Conservation (phyloP, 2,797 vertebrate genomes). For the Halcyon smyrnensis region DNA sequence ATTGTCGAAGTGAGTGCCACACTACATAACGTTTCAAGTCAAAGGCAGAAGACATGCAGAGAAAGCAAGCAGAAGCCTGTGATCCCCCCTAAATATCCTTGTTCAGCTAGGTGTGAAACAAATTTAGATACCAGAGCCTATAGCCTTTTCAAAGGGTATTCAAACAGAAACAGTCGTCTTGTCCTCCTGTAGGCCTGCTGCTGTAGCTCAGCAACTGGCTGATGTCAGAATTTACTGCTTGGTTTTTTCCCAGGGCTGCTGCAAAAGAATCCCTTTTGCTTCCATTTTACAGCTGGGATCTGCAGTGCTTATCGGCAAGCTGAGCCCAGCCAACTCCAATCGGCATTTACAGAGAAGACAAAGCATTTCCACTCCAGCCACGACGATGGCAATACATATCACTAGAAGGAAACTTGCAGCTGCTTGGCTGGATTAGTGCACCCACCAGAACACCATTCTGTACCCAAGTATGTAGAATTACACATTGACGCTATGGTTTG, state of each 20-base stretch:
- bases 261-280: background rate
- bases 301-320: background rate
- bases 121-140: slow-evolving; percentile 63
- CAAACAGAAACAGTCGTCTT: slow-evolving; percentile 52
- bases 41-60: slow-evolving; percentile 25
- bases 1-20: background rate
- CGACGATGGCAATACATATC: background rate
- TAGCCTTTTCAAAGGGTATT: slow-evolving; percentile 57
- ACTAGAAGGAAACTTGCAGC: background rate
- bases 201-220: slow-evolving; percentile 32
- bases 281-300: background rate
- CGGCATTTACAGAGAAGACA: background rate
- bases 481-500: background rate
- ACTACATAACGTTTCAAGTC: background rate
- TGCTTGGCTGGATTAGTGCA: background rate
- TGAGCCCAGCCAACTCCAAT: background rate
- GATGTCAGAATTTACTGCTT: slow-evolving; percentile 26
- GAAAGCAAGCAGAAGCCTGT: slow-evolving; percentile 22
- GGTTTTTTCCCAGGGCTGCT: background rate
- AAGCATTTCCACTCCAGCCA: background rate
- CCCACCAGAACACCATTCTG: background rate
- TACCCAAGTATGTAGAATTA: background rate
- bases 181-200: slow-evolving; percentile 32
- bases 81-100: slow-evolving; percentile 33
- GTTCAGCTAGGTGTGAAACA: slow-evolving; percentile 45